Evolutionary conservation across 1,140 invertebrate species (phyloP), one percentile per base, ranked within the genome.

Genomic region (Megalopta genalis): DNA sequence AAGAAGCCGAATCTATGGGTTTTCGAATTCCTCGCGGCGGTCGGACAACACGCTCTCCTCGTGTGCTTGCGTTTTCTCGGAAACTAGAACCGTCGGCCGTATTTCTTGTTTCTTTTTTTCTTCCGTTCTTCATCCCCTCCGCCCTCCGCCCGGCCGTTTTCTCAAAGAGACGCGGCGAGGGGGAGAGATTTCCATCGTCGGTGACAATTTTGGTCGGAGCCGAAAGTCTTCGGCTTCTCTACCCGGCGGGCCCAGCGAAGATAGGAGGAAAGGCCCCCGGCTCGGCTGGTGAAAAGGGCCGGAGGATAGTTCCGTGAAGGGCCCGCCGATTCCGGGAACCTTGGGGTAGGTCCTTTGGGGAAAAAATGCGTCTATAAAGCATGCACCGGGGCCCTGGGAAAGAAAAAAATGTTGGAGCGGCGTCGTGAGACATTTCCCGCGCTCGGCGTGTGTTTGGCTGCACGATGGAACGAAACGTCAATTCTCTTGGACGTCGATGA

Each of bases 271-370:
- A 70, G 18, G 21, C 21, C 37, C 25, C 6, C 60, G n/a, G 63
- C 10, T 42, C 12, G 42, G 42, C 14, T 32, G 32, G 32, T 4
- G 32, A 32, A n/a, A n/a, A 32, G 32, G 32, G 32, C 42, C 10
- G 42, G 14, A 8, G n/a, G 18, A 27, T 18, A 0, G 21, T 46
- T 69, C 60, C 68, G 77, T 49, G 80, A 72, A 57, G 62, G 81
- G 66, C 81, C 80, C 81, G 52, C 83, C 85, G 87, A 79, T 91
- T 91, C 90, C 82, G 57, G 60, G 89, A 91, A 91, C 80, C 86
- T 84, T 88, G 87, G 87, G 88, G 87, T 90, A 90, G 89, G 90
- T 90, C 90, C 75, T 86, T 88, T 87, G 39, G 72, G 67, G 77
- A 87, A 89, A 90, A 88, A 90, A 88, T 90, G 72, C 80, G 59